Base-by-base conservation (phyloP, 2,888 invertebrate genomes). In the Nymphalis polychloros region DNA sequence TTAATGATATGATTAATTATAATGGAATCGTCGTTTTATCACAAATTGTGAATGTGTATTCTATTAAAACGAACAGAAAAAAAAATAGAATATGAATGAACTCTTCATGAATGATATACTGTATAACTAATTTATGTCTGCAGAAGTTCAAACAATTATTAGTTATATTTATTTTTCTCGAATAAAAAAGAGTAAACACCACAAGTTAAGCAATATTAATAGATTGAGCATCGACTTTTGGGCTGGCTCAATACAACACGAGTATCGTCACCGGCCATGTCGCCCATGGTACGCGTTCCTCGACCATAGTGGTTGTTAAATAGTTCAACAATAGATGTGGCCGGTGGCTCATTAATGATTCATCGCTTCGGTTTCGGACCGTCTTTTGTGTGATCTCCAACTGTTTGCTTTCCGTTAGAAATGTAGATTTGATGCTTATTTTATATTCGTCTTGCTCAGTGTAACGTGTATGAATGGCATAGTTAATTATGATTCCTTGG, bases 311-410 rank as follows among this genome's bases (percentile, higher is more conserved):
- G 82, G 85, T 86, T 81, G 87, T 88, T 87, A 89, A 90, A 89
- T 90, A 90, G 87, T 89, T 87, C 83, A 84, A 92, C 92, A 92
- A 91, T 90, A 87, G 87, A 85, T 82, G 85, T 85, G 86, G 87
- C 81, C 82, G 79, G 82, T 75, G 76, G 70, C 73, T 82, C 87
- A 90, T 91, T 89, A 92, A 89, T 84, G 84, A 89, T 92, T 86
- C 84, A 92, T 78, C 76, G 73, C 73, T 82, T 84, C 81, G 83
- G 83, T 77, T 83, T 83, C 83, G 86, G 88, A 88, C 90, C 87
- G 84, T 80, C 84, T 84, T 85, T 88, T 81, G 79, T 86, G 81
- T 78, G 83, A 84, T 85, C 82, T 78, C 79, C 78, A 75, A 71
- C 69, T 81, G 78, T 81, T 81, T 83, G 81, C 78, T 46, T 71